Conservation (phyloP, 2,888 invertebrate species). For the Trichogramma dendrolimi region DNA sequence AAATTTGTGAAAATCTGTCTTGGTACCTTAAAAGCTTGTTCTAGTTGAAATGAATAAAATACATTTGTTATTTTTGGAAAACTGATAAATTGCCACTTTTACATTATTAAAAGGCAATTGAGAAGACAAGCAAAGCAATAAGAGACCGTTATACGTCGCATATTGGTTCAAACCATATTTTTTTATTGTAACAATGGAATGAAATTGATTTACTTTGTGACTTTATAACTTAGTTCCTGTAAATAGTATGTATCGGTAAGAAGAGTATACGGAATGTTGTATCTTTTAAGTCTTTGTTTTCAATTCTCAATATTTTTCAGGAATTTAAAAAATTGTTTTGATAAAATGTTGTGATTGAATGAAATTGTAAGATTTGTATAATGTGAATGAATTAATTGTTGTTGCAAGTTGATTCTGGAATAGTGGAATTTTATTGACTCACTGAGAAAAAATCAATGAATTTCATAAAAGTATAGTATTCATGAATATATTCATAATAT, state of each 20-base stretch:
- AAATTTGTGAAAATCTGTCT: no score
- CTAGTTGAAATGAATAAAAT: no score
- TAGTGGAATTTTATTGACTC: not conserved
- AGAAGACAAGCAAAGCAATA: slow-evolving; percentile 12
- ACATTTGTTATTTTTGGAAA: no score
- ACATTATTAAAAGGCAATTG: no score
- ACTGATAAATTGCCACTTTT: no score
- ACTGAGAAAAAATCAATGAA: no score
- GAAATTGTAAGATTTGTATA: not conserved
- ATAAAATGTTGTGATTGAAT: slow-evolving; percentile 12
- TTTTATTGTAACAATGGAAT: slow-evolving; percentile 22
- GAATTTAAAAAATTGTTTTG: slow-evolving; percentile 5
- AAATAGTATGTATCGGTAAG: slow-evolving; percentile 32
- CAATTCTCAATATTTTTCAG: no score
- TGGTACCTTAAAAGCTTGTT: no score
- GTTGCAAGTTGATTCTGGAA: slow-evolving; percentile 10
- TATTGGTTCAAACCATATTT: slow-evolving; percentile 19
- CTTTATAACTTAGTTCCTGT: slow-evolving; percentile 37
- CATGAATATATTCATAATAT: no score
- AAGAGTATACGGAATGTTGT: not conserved
- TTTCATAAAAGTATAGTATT: no score
- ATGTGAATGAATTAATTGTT: no score
- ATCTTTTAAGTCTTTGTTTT: not conserved
- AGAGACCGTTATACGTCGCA: slow-evolving; percentile 27
- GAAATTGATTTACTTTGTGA: slow-evolving; percentile 36